Conservation (phyloP, 2,113 vertebrate species). For the Scophthalmus maximus region DNA sequence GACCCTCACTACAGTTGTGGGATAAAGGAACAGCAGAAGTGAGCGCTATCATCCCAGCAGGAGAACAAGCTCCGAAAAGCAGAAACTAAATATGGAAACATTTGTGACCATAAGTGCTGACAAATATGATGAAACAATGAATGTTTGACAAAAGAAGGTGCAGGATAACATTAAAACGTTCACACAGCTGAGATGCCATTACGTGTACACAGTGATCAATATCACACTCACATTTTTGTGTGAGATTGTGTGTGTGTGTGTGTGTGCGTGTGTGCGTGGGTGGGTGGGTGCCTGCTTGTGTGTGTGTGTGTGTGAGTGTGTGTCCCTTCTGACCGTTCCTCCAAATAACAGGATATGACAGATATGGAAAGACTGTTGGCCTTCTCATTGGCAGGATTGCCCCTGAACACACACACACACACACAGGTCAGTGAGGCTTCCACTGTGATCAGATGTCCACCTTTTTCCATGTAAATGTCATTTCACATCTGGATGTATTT, state of each 20-base stretch:
- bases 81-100: neutral
- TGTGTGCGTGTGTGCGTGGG: neutral
- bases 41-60: neutral
- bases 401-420: slow-evolving; percentile 30
- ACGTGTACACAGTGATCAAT: too few relatives aligned
- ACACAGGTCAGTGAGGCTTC: slow-evolving; percentile 39
- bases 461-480: slow-evolving; percentile 45
- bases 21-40: neutral
- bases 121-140: neutral
- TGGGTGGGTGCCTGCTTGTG: neutral
- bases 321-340: slow-evolving; percentile 2
- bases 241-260: neutral
- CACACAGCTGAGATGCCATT: too few relatives aligned
- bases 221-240: too few relatives aligned
- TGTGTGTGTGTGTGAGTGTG: neutral
- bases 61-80: too few relatives aligned
- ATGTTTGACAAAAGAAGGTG: too few relatives aligned
- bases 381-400: neutral
- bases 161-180: too few relatives aligned
- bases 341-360: slow-evolving; percentile 60
- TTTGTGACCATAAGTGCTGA: neutral
- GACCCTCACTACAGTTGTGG: too few relatives aligned
- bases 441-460: slow-evolving; percentile 48
- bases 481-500: slow-evolving; percentile 21
- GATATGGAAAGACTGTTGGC: slow-evolving; percentile 56